Evolutionary conservation across 1,140 invertebrate genomes (phyloP).

Genomic region (Cryptotermes secundus): DNA sequence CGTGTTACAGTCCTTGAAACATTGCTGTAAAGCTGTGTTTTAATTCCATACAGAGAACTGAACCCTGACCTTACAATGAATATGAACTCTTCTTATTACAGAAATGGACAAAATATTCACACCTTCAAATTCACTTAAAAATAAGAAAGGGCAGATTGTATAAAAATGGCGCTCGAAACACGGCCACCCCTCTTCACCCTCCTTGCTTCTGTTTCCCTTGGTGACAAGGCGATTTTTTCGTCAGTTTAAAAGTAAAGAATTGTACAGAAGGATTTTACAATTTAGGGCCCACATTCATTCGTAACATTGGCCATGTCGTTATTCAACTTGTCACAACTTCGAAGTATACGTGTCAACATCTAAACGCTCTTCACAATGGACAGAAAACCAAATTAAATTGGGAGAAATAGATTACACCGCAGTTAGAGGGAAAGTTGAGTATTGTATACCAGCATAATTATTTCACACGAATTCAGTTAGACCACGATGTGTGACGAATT

Average conservation of each 20-base stretch:
- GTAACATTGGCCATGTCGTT: neutral
- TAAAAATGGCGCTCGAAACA: too few relatives aligned
- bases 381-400: slow-evolving; percentile 4
- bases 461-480: neutral
- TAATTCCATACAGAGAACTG: too few relatives aligned
- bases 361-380: neutral
- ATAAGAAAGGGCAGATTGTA: too few relatives aligned
- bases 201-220: neutral
- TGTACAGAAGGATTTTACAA: neutral
- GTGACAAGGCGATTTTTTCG: neutral
- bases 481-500: neutral
- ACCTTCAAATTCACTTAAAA: too few relatives aligned
- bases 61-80: too few relatives aligned
- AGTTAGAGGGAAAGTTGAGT: neutral
- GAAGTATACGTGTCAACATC: neutral
- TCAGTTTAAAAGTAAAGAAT: neutral
- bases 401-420: neutral
- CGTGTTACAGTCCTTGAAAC: too few relatives aligned
- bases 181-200: too few relatives aligned
- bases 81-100: too few relatives aligned
- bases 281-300: neutral
- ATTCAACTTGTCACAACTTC: neutral
- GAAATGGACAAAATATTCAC: too few relatives aligned
- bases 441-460: neutral
- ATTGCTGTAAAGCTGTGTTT: too few relatives aligned